phyloP scores from a whole-genome alignment of 2,113 vertebrate species.

The Procapra przewalskii region DNA sequence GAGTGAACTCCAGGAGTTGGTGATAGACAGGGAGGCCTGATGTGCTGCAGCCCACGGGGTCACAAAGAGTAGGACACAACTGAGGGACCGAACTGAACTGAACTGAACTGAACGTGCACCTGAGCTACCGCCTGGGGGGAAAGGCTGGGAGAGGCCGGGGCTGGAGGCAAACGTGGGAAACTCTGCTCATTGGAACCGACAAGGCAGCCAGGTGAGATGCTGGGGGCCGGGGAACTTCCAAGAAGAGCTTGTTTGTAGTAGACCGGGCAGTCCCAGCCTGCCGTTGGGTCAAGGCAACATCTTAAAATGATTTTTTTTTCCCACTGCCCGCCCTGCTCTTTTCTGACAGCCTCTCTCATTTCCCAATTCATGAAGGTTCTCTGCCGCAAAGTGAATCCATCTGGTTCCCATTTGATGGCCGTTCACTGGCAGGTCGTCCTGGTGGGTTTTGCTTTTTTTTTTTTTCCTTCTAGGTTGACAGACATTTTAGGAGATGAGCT shows the following conservation, averaged over 20 bases:
- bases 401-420: background rate
- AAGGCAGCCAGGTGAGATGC: rapidly evolving
- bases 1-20: background rate
- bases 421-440: background rate
- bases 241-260: rapidly evolving
- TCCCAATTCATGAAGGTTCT: background rate
- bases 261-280: background rate
- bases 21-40: background rate
- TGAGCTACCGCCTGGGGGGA: background rate
- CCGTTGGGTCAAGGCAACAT: background rate
- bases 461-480: background rate
- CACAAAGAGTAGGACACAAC: rapidly evolving
- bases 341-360: rapidly evolving
- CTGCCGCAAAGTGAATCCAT: background rate
- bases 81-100: background rate
- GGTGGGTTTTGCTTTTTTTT: background rate
- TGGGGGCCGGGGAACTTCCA: background rate
- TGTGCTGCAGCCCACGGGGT: background rate
- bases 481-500: background rate
- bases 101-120: background rate
- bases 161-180: background rate
- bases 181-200: background rate
- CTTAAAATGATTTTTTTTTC: background rate
- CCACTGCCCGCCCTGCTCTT: background rate
- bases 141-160: rapidly evolving